These are phyloP conservation scores for Eriocheir sinensis DNA, from an alignment of 1,140 invertebrate species.

Conservation along the genomic window DNA sequence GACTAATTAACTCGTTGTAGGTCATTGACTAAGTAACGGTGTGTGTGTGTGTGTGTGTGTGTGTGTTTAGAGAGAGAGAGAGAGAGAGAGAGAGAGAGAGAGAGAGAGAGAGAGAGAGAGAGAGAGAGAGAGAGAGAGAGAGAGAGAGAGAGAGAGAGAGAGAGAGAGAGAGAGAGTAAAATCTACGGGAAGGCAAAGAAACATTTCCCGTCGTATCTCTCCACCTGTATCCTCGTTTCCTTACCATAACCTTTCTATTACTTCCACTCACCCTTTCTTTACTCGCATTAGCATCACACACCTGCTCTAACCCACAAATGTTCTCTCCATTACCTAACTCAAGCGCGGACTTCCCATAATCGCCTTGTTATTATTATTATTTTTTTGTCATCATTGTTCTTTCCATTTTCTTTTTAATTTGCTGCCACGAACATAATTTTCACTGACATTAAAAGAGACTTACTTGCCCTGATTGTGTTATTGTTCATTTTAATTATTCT, in stretches of 20 bases:
- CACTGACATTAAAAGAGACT: too few species aligned
- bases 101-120: slow-evolving; percentile 50
- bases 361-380: neutral
- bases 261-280: neutral
- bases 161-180: slow-evolving; percentile 19
- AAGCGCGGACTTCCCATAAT: neutral
- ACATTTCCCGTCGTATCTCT: neutral
- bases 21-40: too few species aligned
- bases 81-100: slow-evolving; percentile 44
- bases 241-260: neutral
- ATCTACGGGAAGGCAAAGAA: neutral
- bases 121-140: slow-evolving; percentile 62
- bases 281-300: neutral
- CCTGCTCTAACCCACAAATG: neutral
- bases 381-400: neutral
- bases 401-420: neutral
- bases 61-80: slow-evolving; percentile 36
- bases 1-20: too few species aligned
- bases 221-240: neutral
- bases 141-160: slow-evolving; percentile 61
- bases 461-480: too few species aligned
- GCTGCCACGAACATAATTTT: too few species aligned
- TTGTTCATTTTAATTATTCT: too few species aligned
- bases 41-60: too few species aligned
- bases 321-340: neutral